A percentile compares a stretch with the other conserved stretches of the same genome.
Conservation (phyloP, 2,797 vertebrate species). For the Lepilemur septentrionalis region DNA sequence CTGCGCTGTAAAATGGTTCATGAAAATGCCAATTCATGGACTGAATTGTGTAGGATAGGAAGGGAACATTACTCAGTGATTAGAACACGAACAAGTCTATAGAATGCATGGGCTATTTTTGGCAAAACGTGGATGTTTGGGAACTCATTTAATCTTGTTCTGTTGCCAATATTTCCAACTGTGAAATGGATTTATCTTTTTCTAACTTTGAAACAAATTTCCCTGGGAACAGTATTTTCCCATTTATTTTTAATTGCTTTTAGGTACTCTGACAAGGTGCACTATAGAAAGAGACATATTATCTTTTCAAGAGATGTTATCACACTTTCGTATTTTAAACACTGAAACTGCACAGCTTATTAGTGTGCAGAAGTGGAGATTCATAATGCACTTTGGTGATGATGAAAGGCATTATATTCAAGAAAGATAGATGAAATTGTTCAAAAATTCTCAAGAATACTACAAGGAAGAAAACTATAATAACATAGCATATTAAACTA, state of each 20-base stretch:
- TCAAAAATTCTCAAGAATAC: not conserved
- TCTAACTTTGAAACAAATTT: conserved; percentile 46
- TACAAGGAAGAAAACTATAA: not conserved
- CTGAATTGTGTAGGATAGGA: not conserved
- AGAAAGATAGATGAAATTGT: not conserved
- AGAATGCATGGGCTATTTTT: not conserved
- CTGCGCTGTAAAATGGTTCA: not conserved
- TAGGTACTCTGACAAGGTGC: not conserved
- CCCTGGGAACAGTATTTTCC: not conserved
- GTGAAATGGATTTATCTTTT: conserved; percentile 47
- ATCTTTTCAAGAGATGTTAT: conserved; percentile 28
- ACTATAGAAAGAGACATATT: not conserved
- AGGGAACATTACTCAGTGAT: not conserved
- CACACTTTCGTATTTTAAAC: not conserved
- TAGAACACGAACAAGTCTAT: not conserved
- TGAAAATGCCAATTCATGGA: not conserved
- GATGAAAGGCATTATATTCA: not conserved
- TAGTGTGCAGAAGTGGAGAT: not conserved
- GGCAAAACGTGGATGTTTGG: not conserved
- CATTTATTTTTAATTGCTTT: conserved; percentile 59
- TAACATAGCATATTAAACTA: not conserved
- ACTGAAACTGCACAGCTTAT: not conserved
- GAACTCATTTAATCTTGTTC: not conserved
- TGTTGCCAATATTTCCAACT: conserved; percentile 45
- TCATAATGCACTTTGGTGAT: not conserved